phyloP scores from a whole-genome alignment of 2,113 vertebrate genomes.

The Junco hyemalis region DNA sequence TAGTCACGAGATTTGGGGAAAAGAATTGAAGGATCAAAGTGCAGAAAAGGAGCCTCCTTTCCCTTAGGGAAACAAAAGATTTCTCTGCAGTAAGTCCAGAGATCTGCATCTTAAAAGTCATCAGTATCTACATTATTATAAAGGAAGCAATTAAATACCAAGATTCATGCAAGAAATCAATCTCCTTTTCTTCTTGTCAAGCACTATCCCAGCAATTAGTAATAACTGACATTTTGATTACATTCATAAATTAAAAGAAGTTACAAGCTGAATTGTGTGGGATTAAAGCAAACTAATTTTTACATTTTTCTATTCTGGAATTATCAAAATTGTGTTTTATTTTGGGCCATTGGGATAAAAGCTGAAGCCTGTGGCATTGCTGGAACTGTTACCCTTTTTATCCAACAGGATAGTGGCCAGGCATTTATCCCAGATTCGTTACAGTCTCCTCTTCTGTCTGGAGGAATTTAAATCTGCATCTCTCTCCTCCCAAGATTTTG shows the following conservation, averaged over 20 bases:
- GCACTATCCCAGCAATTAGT: not conserved
- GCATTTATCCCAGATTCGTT: not conserved
- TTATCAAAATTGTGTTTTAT: not conserved
- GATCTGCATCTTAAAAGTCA: not conserved
- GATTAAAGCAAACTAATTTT: not conserved
- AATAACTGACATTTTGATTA: not conserved
- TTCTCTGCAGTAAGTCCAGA: not conserved
- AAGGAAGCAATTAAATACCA: not conserved
- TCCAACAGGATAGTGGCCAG: not conserved
- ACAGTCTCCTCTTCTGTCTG: not conserved
- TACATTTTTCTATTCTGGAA: not conserved
- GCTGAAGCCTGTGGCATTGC: not conserved
- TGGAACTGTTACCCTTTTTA: not conserved
- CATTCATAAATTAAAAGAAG: not conserved
- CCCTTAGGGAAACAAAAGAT: constrained; percentile 73
- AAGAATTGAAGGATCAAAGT: constrained; percentile 86
- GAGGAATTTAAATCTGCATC: not conserved
- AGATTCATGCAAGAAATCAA: not conserved
- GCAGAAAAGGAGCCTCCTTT: constrained; percentile 81
- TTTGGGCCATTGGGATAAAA: not conserved
- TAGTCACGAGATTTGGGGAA: constrained; percentile 89
- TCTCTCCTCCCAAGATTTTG: not conserved
- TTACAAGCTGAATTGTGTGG: not conserved
- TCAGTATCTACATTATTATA: not conserved
- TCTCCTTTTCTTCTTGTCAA: not conserved